These are phyloP conservation scores for Cryptotermes secundus DNA, from an alignment of 1,140 invertebrate species.

Conservation along the genomic window DNA sequence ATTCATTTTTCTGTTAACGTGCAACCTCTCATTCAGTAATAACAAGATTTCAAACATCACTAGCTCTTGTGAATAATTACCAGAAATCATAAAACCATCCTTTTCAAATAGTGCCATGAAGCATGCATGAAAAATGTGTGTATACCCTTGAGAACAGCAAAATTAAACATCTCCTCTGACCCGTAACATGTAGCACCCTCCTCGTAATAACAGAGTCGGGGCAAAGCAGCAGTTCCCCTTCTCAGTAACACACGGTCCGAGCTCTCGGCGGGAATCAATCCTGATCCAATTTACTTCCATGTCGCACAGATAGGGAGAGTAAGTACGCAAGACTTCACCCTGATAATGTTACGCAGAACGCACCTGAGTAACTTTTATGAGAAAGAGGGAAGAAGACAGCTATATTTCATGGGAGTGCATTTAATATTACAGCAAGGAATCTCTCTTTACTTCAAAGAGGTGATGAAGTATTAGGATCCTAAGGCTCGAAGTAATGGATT, in stretches of 20 bases:
- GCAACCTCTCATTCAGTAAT: no score
- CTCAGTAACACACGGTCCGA: not conserved
- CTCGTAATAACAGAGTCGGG: not conserved
- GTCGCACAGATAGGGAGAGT: not conserved
- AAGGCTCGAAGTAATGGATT: no score
- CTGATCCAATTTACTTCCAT: conserved; percentile 17
- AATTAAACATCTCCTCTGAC: not conserved
- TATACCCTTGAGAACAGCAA: not conserved
- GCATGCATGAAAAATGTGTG: not conserved
- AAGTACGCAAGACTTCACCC: not conserved
- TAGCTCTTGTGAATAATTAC: not conserved
- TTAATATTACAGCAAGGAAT: not conserved
- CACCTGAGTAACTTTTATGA: conserved; percentile 5
- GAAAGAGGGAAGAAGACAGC: not conserved
- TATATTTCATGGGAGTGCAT: not conserved
- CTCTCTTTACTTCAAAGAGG: not conserved
- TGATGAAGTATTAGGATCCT: not conserved
- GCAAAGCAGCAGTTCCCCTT: not conserved
- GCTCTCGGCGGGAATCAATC: not conserved
- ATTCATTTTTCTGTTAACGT: no score
- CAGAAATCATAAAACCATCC: not conserved
- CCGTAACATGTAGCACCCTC: not conserved
- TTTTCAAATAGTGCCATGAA: not conserved
- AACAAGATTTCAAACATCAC: no score
- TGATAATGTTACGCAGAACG: not conserved